These are phyloP conservation scores for Nematolebias whitei DNA, from an alignment of 2,113 vertebrate genomes.

Conservation along the genomic window DNA sequence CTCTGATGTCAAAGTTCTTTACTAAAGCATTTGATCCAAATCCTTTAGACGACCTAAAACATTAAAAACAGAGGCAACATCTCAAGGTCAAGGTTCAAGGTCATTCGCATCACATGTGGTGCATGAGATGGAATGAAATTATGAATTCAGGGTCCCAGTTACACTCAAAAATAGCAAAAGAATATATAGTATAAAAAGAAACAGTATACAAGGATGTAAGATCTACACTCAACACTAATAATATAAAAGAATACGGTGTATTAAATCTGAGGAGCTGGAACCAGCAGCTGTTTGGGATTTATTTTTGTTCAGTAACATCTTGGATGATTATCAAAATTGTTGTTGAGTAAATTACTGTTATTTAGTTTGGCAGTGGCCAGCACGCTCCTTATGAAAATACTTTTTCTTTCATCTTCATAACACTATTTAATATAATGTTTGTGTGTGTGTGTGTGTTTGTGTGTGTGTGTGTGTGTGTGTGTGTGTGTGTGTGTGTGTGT, in stretches of 20 bases:
- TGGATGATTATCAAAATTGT: constrained; percentile 4
- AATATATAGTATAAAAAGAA: too few relatives aligned
- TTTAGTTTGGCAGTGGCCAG: not conserved
- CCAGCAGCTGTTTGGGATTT: constrained; percentile 1
- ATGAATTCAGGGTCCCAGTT: too few relatives aligned
- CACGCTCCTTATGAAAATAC: not conserved
- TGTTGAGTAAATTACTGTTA: not conserved
- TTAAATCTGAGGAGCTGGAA: constrained; percentile 1
- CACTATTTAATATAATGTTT: not conserved
- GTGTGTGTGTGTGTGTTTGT: constrained; percentile 2
- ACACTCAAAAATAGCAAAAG: too few relatives aligned
- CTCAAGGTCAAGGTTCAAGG: too few relatives aligned
- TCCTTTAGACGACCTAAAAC: not conserved
- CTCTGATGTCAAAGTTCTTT: not conserved
- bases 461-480: too few relatives aligned
- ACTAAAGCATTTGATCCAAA: constrained; percentile 5
- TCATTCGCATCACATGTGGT: too few relatives aligned
- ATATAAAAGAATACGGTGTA: too few relatives aligned
- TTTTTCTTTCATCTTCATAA: not conserved
- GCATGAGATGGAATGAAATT: too few relatives aligned
- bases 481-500: not conserved
- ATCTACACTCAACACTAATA: too few relatives aligned
- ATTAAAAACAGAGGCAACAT: constrained; percentile 3
- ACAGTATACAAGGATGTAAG: too few relatives aligned
- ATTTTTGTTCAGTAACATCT: not conserved